Evolutionary conservation across 2,888 invertebrate genomes (phyloP), one percentile per base, ranked within the genome.

Genomic region (Tetragonisca angustula): DNA sequence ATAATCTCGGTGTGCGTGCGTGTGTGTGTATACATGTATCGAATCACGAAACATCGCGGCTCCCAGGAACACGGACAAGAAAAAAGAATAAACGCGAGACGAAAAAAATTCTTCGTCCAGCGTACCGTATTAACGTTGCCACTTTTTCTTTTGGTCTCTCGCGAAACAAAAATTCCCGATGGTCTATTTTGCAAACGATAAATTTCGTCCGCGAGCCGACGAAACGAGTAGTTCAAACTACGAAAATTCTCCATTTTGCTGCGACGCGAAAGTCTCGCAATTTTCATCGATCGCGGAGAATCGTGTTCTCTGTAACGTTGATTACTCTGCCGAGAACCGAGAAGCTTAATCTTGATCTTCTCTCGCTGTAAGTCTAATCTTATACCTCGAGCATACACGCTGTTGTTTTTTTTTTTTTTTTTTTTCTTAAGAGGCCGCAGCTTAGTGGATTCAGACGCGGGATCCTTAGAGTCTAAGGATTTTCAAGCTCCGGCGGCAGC

Each of bases 81-180:
- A 56, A 50, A 59, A 62, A 52, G n/a, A 52, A 24, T 4, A 64
- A 71, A 54, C 27, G 3, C 2, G n/a, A 24, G n/a, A 56, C 6
- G 24, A 43, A 50, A 56, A 50, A 49, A 59, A 61, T 24, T n/a
- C 15, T 36, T 19, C 15, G 11, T 32, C 3, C 15, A n/a, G 36
- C 24, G 56, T 71, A 52, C 43, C 68, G 62, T 36, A 19, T 70
- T 76, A 71, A 71, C 43, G 61, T 70, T 71, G 21, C 50, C 64
- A 52, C 9, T 43, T 43, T 9, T 43, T 43, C 9, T 11, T 11
- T 9, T 43, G 52, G n/a, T n/a, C 27, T 50, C 68, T 61, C 61
- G 9, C 15, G 27, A n/a, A 71, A 64, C 36, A 59, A 67, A 68
- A 68, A 74, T 36, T 27, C 50, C 11, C 27, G 54, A 50, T 52